These are phyloP conservation scores for Chloroceryle amazona DNA, from an alignment of 2,797 vertebrate genomes.

Conservation along the genomic window DNA sequence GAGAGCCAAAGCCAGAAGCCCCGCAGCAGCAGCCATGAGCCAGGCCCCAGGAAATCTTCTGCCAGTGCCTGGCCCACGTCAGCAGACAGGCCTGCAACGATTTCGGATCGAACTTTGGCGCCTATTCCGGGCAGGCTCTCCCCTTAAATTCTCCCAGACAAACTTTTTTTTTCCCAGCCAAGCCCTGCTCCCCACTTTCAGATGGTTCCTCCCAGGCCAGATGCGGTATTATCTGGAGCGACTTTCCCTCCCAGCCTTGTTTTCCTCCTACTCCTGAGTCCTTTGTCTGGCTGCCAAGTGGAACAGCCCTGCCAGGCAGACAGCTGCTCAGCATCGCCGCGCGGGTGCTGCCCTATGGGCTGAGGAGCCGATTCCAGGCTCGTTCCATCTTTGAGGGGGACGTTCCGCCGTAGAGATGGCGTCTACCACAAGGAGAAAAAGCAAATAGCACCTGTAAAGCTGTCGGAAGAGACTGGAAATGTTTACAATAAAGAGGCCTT, in stretches of 20 bases:
- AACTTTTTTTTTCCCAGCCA: background rate
- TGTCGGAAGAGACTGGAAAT: background rate
- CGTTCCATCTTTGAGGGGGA: conserved; percentile 46
- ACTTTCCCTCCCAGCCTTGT: conserved; percentile 62
- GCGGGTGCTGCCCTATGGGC: conserved; percentile 47
- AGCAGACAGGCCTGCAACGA: background rate
- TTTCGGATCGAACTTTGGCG: background rate
- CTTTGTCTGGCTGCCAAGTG: conserved; percentile 67
- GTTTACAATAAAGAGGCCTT: background rate
- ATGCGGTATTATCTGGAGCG: conserved; percentile 39
- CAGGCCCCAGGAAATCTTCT: background rate
- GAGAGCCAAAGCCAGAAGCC: background rate
- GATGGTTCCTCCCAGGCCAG: conserved; percentile 68
- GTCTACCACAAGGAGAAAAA: background rate
- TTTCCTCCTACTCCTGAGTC: conserved; percentile 61
- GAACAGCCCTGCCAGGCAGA: conserved; percentile 61
- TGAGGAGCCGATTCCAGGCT: conserved; percentile 21
- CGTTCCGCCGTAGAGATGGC: background rate
- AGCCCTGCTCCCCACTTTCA: background rate
- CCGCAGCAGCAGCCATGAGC: background rate
- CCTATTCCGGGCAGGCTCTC: background rate
- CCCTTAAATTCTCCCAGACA: background rate
- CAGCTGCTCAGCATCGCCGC: conserved; percentile 54
- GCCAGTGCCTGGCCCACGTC: background rate
- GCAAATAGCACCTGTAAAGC: conserved; percentile 12